phyloP scores from a whole-genome alignment of 1,140 invertebrate species.

The Heliconius hermathena region DNA sequence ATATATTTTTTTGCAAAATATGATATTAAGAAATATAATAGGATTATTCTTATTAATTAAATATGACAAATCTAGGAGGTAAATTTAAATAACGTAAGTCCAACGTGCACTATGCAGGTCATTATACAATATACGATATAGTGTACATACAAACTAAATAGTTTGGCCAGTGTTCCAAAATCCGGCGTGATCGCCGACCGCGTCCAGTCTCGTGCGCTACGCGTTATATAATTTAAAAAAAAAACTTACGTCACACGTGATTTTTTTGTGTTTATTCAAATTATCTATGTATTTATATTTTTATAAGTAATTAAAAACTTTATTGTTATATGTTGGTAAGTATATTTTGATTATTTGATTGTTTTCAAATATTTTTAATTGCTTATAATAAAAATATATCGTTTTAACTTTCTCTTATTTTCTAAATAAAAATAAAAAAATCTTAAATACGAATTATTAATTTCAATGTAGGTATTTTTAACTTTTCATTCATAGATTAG shows the following conservation, averaged over 20 bases:
- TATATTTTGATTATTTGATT: neutral
- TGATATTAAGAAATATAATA: too few relatives aligned
- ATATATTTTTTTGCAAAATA: too few relatives aligned
- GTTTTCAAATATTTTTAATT: neutral
- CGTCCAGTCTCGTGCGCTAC: slow-evolving; percentile 45
- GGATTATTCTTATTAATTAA: too few relatives aligned
- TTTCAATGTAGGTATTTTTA: neutral
- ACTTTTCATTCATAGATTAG: neutral
- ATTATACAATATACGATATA: slow-evolving; percentile 23
- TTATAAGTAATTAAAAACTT: neutral
- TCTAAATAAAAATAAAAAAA: neutral
- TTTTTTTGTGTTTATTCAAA: slow-evolving; percentile 13
- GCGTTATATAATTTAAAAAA: slow-evolving; percentile 63
- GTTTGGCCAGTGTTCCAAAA: slow-evolving; percentile 68
- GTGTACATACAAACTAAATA: slow-evolving; percentile 36
- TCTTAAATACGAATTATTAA: too few relatives aligned
- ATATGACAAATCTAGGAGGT: slow-evolving; percentile 17
- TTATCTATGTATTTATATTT: slow-evolving; percentile 17
- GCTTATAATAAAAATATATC: neutral
- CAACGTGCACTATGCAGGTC: slow-evolving; percentile 33
- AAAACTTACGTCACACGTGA: slow-evolving; percentile 19
- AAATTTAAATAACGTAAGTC: slow-evolving; percentile 28
- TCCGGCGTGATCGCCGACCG: slow-evolving; percentile 54
- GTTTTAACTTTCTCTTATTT: neutral
- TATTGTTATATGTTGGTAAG: slow-evolving; percentile 22